Evolutionary conservation across 2,113 vertebrate species (phyloP).

Genomic region (Daphoenositta chrysoptera): DNA sequence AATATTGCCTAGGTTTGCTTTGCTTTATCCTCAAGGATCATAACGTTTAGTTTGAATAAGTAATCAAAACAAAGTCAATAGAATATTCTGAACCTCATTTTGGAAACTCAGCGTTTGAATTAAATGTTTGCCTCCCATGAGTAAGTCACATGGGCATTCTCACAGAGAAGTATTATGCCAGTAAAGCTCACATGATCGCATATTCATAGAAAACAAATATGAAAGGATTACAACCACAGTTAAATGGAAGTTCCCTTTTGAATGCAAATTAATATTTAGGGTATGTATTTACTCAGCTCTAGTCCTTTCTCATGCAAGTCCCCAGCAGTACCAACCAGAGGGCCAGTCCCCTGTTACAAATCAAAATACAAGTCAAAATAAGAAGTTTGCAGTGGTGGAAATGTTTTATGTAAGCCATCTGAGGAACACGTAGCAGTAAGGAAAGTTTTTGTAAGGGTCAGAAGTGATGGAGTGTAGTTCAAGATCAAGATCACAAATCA

Average conservation of each 20-base stretch:
- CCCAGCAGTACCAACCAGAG: background rate
- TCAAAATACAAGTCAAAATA: background rate
- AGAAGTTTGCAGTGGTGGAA: background rate
- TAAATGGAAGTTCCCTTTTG: background rate
- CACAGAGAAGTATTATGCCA: background rate
- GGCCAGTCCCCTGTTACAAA: background rate
- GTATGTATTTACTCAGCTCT: background rate
- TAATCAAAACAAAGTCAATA: background rate
- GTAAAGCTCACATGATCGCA: background rate
- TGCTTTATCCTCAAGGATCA: background rate
- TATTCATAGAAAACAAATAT: constrained; percentile 29
- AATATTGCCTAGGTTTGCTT: background rate
- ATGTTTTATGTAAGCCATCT: background rate
- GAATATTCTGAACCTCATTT: background rate
- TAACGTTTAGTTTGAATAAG: background rate
- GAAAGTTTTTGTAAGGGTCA: background rate
- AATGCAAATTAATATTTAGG: constrained; percentile 1
- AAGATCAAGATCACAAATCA: background rate
- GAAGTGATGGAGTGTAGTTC: background rate
- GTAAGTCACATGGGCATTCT: background rate
- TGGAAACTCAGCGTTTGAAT: background rate
- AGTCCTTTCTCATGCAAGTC: background rate
- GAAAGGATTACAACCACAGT: background rate
- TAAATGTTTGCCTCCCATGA: background rate
- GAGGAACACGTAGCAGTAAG: background rate